phyloP scores from a whole-genome alignment of 2,797 vertebrate species.

The Fistularia tabacaria region DNA sequence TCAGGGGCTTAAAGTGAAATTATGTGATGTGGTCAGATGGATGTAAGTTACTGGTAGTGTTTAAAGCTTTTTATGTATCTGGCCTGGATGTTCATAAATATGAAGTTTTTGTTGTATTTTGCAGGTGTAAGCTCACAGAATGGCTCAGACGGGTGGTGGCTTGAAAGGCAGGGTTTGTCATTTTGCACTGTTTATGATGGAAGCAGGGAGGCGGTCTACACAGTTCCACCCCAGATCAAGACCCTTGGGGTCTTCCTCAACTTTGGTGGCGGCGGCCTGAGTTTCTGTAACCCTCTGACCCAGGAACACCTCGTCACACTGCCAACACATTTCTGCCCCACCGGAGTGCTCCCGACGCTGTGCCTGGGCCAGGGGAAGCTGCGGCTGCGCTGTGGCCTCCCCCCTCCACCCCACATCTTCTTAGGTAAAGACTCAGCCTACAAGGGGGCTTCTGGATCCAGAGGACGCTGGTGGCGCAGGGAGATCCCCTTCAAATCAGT shows the following conservation, averaged over 20 bases:
- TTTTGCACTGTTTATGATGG: constrained; percentile 62
- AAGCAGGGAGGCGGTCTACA: constrained; percentile 46
- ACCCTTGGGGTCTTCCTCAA: constrained; percentile 71
- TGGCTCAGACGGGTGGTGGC: constrained; percentile 55
- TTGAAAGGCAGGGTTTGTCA: constrained; percentile 49
- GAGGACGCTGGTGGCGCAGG: constrained; percentile 39
- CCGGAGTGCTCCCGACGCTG: constrained; percentile 57
- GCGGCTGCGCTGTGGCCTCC: constrained; percentile 56
- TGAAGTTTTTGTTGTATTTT: no score
- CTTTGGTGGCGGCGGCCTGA: constrained; percentile 60
- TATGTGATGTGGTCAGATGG: no score
- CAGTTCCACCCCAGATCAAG: constrained; percentile 68
- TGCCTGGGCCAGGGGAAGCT: constrained; percentile 64
- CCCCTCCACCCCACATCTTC: constrained; percentile 64
- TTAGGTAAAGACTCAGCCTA: constrained; percentile 57
- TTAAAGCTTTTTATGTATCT: no score
- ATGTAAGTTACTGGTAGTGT: no score
- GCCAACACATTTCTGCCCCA: constrained; percentile 54
- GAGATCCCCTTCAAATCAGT: constrained; percentile 58
- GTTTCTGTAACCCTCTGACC: constrained; percentile 69
- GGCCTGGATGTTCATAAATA: no score
- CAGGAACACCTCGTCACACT: constrained; percentile 64
- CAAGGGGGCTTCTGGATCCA: constrained; percentile 29
- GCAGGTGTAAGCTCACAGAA: constrained; percentile 64
- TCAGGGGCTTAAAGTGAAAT: no score